Conservation (phyloP, 2,888 invertebrate species). For the Geotrupes spiniger region DNA sequence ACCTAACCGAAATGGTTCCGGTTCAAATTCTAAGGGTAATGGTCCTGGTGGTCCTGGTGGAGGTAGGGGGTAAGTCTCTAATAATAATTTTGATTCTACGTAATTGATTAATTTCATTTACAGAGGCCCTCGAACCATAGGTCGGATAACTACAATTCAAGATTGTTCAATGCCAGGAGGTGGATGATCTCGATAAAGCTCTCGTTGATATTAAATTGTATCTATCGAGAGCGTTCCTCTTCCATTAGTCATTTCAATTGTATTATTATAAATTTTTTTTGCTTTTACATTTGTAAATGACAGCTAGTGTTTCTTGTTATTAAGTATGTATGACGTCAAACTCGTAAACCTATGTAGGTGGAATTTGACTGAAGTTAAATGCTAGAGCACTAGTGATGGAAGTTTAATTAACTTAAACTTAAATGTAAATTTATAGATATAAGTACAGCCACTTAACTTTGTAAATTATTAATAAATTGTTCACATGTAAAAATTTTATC, state of each 20-base stretch:
- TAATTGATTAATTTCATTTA: too few species aligned
- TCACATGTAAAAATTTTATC: too few species aligned
- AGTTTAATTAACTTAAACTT: not conserved
- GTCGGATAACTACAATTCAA: constrained; percentile 33
- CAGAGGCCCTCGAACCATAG: constrained; percentile 31
- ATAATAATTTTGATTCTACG: constrained; percentile 3
- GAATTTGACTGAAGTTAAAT: constrained; percentile 29
- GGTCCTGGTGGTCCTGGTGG: constrained; percentile 35
- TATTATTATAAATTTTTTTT: not conserved
- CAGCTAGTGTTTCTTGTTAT: constrained; percentile 8
- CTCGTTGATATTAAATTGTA: constrained; percentile 25
- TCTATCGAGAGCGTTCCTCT: constrained; percentile 10
- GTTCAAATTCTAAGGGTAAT: constrained; percentile 21
- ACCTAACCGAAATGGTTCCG: constrained; percentile 23
- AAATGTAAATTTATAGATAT: too few species aligned
- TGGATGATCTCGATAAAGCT: constrained; percentile 39
- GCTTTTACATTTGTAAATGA: constrained; percentile 3
- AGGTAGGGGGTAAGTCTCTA: constrained; percentile 24
- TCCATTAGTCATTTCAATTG: constrained; percentile 12
- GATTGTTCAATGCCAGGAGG: constrained; percentile 39
- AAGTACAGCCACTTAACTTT: too few species aligned
- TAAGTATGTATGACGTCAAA: constrained; percentile 32
- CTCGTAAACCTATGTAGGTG: constrained; percentile 34
- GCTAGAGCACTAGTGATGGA: constrained; percentile 18
- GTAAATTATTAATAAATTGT: too few species aligned